These are phyloP conservation scores for Variabilichromis moorii DNA, from an alignment of 2,113 vertebrate species.

Conservation along the genomic window DNA sequence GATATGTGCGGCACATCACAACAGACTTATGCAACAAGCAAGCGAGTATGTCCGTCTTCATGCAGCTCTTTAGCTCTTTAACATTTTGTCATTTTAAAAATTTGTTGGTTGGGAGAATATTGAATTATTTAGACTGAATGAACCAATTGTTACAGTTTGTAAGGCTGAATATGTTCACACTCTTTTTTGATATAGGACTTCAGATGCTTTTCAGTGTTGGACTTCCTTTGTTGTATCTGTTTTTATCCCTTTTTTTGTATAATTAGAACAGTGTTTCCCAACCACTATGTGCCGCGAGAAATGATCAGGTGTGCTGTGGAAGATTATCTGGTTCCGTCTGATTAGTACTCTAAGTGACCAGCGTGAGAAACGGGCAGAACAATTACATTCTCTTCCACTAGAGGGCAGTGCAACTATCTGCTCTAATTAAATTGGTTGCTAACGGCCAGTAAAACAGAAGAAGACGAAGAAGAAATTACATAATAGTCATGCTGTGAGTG, in stretches of 20 bases:
- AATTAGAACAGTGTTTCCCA: not conserved
- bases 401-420: not conserved
- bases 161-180: not conserved
- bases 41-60: fast-evolving
- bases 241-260: not conserved
- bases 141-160: not conserved
- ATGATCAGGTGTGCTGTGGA: not conserved
- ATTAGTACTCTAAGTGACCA: not conserved
- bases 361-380: not conserved
- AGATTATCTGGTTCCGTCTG: not conserved
- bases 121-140: not conserved
- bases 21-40: not conserved
- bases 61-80: not conserved
- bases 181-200: not conserved
- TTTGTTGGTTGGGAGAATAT: not conserved
- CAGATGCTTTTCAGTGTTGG: not conserved
- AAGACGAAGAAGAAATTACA: not conserved
- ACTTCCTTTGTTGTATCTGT: not conserved
- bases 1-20: not conserved
- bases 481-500: not conserved
- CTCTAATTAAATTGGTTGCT: not conserved
- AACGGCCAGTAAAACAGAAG: not conserved
- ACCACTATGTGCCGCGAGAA: not conserved
- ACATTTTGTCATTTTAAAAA: not conserved
- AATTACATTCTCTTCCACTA: not conserved